Evolutionary conservation across 23 tunicate genomes (phyloP), one percentile per base, ranked within the genome.

Genomic region (Aplidium turbinatum): DNA sequence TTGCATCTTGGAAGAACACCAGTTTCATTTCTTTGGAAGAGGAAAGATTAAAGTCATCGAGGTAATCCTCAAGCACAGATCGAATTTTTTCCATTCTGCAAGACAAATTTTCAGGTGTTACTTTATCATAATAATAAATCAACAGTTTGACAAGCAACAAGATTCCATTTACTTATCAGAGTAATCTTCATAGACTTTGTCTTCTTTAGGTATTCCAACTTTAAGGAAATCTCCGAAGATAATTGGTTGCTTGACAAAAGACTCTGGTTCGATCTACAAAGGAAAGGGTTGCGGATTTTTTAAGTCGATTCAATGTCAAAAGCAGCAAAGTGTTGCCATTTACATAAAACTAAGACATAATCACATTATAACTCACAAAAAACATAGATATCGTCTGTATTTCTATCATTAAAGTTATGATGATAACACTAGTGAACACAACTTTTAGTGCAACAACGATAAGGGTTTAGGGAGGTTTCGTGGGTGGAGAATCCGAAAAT

Each of bases 1-100:
- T 87, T 20, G 99, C 99, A 65, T 94, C 99, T 54, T 86, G 94
- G 78, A 94, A 94, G 85, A 94, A 94, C 23, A 94, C 99, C 35
- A 94, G 79, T 38, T 82, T 94, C 99, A 94, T 94, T 57, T 87
- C 95, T 65, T 94, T 94, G 32, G 95, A 82, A 18, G 99, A 94
- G 9, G 88, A 60, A 19, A 94, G 60, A 65, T 94, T 94, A 72
- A 68, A 94, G 35, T 94, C 99, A 52, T 94, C 99, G 58, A 94
- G 53, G 62, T 94, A 94, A 78, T 94, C 99, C 67, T 94, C 99
- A 28, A 94, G 35, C 18, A 87, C 82, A 4, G 82, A 57, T 45
- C 92, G 92, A 40, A 84, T 83, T 78, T 94, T 94, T 35, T 78
- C 95, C 82, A 78, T 73, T 38, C 92, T 90, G n/a, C n/a, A n/a